A percentile compares a stretch with the other conserved stretches of the same genome.
These are phyloP conservation scores for Leuctra nigra DNA, from an alignment of 2,888 invertebrate genomes.

Conservation along the genomic window DNA sequence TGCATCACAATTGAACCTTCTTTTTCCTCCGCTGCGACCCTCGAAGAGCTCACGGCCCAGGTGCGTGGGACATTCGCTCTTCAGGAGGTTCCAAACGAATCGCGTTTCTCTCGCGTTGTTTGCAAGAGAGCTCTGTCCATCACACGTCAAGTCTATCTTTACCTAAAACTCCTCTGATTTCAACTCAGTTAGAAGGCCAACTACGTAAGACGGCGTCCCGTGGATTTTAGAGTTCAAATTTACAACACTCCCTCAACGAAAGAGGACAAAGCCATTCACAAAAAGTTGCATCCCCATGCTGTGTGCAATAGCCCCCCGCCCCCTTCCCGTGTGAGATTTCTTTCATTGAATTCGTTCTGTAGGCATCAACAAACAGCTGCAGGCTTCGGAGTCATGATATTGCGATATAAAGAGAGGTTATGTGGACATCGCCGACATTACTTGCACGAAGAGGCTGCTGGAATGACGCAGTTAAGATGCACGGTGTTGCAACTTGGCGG, in stretches of 20 bases:
- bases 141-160: conserved; percentile 14
- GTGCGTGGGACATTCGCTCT: conserved; percentile 24
- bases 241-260: neutral
- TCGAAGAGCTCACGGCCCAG: conserved; percentile 14
- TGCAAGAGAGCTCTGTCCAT: conserved; percentile 18
- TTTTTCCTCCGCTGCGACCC: conserved; percentile 8
- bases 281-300: conserved; percentile 1
- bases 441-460: too few species aligned
- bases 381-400: too few species aligned
- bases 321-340: neutral
- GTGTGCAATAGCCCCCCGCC: conserved; percentile 2
- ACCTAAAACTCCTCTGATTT: neutral
- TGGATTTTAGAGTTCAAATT: neutral
- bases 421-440: neutral
- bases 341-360: neutral
- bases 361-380: neutral
- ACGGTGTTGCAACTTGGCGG: too few species aligned
- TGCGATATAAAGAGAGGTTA: conserved; percentile 2
- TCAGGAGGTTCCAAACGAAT: neutral
- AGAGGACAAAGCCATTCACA: neutral
- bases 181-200: neutral
- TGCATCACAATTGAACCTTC: conserved; percentile 25
- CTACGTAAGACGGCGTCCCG: neutral
- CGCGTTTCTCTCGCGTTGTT: neutral
- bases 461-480: too few species aligned